Percentiles rank a stretch among this genome's conserved stretches.
Evolutionary conservation across 2,888 invertebrate genomes (phyloP).

Genomic region (Rhagonycha fulva): DNA sequence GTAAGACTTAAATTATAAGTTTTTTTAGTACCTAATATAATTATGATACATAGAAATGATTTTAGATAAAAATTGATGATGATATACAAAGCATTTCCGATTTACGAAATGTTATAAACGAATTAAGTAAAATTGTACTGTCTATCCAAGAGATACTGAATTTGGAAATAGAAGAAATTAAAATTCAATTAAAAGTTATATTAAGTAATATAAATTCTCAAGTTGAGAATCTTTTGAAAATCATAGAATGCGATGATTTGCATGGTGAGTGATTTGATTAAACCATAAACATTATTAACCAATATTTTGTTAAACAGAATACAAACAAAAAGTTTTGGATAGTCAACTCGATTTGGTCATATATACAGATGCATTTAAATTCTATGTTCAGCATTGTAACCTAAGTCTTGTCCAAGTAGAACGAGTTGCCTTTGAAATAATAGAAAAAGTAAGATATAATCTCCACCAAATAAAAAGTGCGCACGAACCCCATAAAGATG

Average conservation of each 20-base stretch:
- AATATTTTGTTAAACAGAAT: neutral
- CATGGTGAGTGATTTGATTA: neutral
- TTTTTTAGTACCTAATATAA: too few relatives aligned
- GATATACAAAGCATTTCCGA: neutral
- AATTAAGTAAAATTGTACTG: neutral
- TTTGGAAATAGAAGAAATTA: neutral
- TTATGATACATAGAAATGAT: neutral
- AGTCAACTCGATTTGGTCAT: too few relatives aligned
- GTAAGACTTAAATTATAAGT: too few relatives aligned
- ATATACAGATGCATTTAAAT: too few relatives aligned
- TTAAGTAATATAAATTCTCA: neutral
- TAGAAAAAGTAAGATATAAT: too few relatives aligned
- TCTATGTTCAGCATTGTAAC: too few relatives aligned
- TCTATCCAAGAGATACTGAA: neutral
- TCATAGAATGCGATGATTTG: neutral
- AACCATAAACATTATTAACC: neutral
- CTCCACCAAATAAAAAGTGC: too few relatives aligned
- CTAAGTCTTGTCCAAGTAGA: too few relatives aligned
- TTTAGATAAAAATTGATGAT: neutral
- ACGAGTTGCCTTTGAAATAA: too few relatives aligned
- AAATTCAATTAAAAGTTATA: neutral
- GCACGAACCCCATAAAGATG: neutral
- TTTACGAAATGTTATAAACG: neutral
- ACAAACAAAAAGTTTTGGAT: neutral
- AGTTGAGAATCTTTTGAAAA: neutral